Percentiles rank a stretch among this genome's conserved stretches.
Evolutionary conservation across 2,113 vertebrate species (phyloP).

Genomic region (Chaenogobius annularis): DNA sequence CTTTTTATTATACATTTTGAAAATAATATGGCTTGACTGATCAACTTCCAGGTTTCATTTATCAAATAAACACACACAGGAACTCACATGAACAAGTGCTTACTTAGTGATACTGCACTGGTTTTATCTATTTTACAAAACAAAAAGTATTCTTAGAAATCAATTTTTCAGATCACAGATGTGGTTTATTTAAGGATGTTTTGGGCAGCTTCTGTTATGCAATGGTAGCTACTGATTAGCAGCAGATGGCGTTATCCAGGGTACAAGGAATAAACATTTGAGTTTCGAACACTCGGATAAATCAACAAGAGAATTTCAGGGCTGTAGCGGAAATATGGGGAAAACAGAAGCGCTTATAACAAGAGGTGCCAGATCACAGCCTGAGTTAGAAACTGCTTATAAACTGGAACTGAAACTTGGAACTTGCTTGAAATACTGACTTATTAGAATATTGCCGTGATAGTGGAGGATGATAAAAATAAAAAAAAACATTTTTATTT

Average conservation of each 20-base stretch:
- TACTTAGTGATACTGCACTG: slow-evolving; percentile 9
- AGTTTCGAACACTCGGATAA: slow-evolving; percentile 58
- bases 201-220: slow-evolving; percentile 44
- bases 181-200: slow-evolving; percentile 30
- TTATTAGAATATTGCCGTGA: not conserved
- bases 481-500: not conserved
- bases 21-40: too few species aligned
- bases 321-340: slow-evolving; percentile 41
- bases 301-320: slow-evolving; percentile 51
- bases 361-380: slow-evolving; percentile 34
- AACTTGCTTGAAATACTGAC: slow-evolving; percentile 6
- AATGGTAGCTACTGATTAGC: slow-evolving; percentile 56
- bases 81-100: not conserved
- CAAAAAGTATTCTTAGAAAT: slow-evolving; percentile 7
- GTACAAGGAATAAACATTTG: slow-evolving; percentile 53
- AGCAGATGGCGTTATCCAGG: slow-evolving; percentile 66
- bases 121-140: not conserved
- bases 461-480: not conserved
- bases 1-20: too few species aligned
- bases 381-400: not conserved
- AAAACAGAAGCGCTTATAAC: slow-evolving; percentile 50
- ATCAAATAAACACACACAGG: not conserved
- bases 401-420: slow-evolving; percentile 15
- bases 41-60: not conserved
- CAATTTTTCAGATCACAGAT: slow-evolving; percentile 35